Base-by-base conservation (phyloP, 2,797 vertebrate species). In the Sebastolobus alascanus region DNA sequence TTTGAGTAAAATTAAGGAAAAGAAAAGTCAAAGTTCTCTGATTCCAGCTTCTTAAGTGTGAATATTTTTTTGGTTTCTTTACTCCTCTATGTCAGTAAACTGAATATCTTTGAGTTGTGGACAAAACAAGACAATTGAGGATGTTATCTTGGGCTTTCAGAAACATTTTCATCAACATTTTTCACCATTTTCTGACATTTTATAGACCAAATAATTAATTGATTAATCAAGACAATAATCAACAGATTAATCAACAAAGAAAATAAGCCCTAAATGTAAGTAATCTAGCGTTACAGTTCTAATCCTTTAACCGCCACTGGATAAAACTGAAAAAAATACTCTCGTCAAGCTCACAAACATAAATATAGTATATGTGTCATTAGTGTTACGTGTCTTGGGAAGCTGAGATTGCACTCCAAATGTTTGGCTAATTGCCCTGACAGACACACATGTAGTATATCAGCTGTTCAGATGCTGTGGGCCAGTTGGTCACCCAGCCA, bases 401-500 rank as follows among this genome's bases (percentile, higher is more conserved):
- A 8, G 27, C 74, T 37, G 13, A 55, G 52, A 27, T 38, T n/a
- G 20, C n/a, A 14, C 31, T 60, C 25, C 40, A 60, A 71, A 56
- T 63, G 64, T 63, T 66, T 63, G 68, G 73, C 65, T 50, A 35
- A 73, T 56, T 33, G 18, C 40, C 50, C 56, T 9, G 29, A 25
- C 65, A 65, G 73, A 79, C 75, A 31, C n/a, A 12, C 64, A 79
- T 80, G 52, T 16, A 5, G 20, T 8, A 11, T n/a, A 83, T 85
- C 89, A 89, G 86, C 88, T 87, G 85, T 69, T 83, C 54, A 46
- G 60, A 59, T 6, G 60, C 35, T 55, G 78, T 20, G 0, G 50
- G 64, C 68, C 84, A 86, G 85, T 73, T 85, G 87, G 65, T 78
- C 68, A 12, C 25, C n/a, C 38, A 20, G 73, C 64, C 77, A 80